Evolutionary conservation across 2,113 vertebrate genomes (phyloP), one percentile per base, ranked within the genome.

Genomic region (Otis tarda): DNA sequence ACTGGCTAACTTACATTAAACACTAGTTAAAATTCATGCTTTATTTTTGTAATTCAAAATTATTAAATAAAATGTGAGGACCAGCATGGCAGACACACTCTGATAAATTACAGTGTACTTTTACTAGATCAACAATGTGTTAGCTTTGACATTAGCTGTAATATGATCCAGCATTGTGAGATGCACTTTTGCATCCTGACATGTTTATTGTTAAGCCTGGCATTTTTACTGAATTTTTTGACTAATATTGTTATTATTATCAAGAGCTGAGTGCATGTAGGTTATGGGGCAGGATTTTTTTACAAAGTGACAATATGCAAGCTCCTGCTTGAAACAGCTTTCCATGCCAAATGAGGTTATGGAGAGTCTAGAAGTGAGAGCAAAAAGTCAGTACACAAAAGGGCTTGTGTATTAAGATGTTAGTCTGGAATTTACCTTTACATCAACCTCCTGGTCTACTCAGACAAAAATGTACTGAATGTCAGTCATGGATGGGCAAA

Each of bases 361-460:
- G 94, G 95, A 98, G 97, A 96, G 83, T 93, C 16, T 84, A 82
- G 75, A 97, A 95, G 35, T 83, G 64, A 81, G 80, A 90, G 79
- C 55, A 95, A 86, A 95, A 95, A 96, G 59, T 61, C 65, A 92
- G 91, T 96, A 97, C 96, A 99, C 98, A 99, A 99, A 99, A 98
- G 97, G 93, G 91, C 97, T 98, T 98, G 98, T 99, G 98, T 99
- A 98, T 98, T 97, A 97, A 98, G 97, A 93, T 93, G 95, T 95
- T 94, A 97, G 91, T 97, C 95, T 98, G 98, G 98, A 99, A 99
- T 99, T 98, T 98, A 99, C 99, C 98, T 99, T 98, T 98, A 98
- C 96, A 93, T 98, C 98, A 97, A 92, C 97, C 97, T 97, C 94
- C 91, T 97, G 94, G 95, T 96, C 96, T 96, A 87, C 96, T 97